These are phyloP conservation scores for Muntiacus muntjak DNA, from an alignment of 2,113 vertebrate genomes.

Conservation along the genomic window DNA sequence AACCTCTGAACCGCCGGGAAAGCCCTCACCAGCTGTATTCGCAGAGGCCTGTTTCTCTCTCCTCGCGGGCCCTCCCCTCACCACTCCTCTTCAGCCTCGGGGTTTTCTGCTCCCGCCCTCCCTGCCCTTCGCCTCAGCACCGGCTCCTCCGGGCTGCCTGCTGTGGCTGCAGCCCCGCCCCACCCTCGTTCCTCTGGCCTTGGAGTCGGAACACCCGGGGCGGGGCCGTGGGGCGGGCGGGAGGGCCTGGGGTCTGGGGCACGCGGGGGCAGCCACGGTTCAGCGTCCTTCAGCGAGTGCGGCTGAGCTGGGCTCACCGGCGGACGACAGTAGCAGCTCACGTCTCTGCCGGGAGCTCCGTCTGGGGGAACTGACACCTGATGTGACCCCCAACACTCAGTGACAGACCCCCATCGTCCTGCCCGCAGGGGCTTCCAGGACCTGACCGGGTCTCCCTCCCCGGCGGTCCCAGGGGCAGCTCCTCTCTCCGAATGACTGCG, in stretches of 20 bases:
- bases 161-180: background rate
- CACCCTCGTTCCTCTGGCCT: background rate
- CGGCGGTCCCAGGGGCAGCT: accelerated
- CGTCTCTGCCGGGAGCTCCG: background rate
- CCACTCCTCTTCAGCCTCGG: background rate
- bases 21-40: accelerated
- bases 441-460: background rate
- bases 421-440: background rate
- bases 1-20: accelerated
- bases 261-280: background rate
- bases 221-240: no score
- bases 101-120: background rate
- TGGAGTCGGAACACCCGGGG: background rate
- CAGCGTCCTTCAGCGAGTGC: background rate
- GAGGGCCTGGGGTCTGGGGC: background rate
- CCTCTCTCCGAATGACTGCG: background rate
- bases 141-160: accelerated
- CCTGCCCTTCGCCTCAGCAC: background rate
- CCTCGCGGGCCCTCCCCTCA: background rate
- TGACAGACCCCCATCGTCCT: background rate
- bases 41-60: background rate
- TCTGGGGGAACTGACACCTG: background rate
- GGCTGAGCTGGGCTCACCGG: background rate
- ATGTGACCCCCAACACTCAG: background rate
- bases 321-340: background rate